Base-by-base conservation (phyloP, 1,140 invertebrate species). In the Tyrophagus putrescentiae region DNA sequence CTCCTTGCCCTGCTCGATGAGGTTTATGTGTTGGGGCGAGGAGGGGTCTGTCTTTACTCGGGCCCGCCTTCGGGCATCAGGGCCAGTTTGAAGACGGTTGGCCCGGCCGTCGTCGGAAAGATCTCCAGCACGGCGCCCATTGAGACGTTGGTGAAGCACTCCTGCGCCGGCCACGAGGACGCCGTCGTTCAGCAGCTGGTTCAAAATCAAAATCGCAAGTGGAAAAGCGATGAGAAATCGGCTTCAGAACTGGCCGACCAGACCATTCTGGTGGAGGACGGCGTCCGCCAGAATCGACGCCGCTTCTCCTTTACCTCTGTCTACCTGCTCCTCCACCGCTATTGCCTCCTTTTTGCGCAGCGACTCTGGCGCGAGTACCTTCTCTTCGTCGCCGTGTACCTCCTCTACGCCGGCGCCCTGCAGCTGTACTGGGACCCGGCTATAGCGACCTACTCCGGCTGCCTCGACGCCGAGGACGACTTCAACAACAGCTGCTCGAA, bases 1-100 rank as follows among this genome's bases (percentile, higher is more conserved):
- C 29, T 61, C 3, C 29, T 61, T 27, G 36, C 36, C 25, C 31
- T 57, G 45, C 57, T 61, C 34, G 32, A 61, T 27, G 18, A 61
- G 21, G 16, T 62, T 9, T 61, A 61, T 28, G 53, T 61, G 1
- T 27, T 61, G 29, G 60, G 48, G 13, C 4, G 39, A 1, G 60
- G 60, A 18, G 60, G 60, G n/a, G 42, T 52, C 16, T 56, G 13
- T 2, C 29, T 56, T 18, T 61, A 57, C 31, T 57, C 44, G 11
- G 60, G 60, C 3, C 25, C 11, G 31, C 60, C 60, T 4, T 3
- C 36, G 25, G 6, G 28, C 11, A 58, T 61, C 41, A 21, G 16
- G 11, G 6, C 18, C 34, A 25, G 31, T n/a, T 21, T 54, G 5
- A 9, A 39, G 23, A n/a, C 21, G 45, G 21, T 60, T 4, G n/a